Base-by-base conservation (phyloP, 2,113 vertebrate genomes). In the Phocoena sinus region DNA sequence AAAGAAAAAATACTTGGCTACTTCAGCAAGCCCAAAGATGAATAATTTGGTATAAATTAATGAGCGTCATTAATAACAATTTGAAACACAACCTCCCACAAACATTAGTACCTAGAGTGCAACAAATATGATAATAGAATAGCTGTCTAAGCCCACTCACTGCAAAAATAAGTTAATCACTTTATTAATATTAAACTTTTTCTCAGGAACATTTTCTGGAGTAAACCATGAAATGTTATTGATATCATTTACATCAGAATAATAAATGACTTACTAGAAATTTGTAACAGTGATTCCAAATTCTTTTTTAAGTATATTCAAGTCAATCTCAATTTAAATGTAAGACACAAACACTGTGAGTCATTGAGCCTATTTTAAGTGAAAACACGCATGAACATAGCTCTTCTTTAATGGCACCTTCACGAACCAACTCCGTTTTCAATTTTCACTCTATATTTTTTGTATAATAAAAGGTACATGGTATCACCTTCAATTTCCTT, bases 11-110 rank as follows among this genome's bases (percentile, higher is more conserved):
- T 73, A 86, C 47, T 80, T 92, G 62, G 86, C 79, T 82, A 91
- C 63, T 94, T 82, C 70, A 90, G 62, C 21, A 94, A 96, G 28
- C 77, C 41, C 79, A 70, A 94, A 90, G 86, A 95, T 95, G 83
- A 95, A 92, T 93, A 96, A 92, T 95, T 95, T 83, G 85, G 62
- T 50, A 96, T 97, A 95, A 97, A 97, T 97, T 96, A 98, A 97
- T 95, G 89, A 97, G 74, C 53, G 94, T 87, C 86, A 96, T 98
- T 95, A 98, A 97, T 98, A 97, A 97, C 58, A 88, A 98, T 97
- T 97, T 97, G 83, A 97, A 98, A 92, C 26, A 95, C 70, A 96
- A 76, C 9, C 74, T 92, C 79, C 44, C 93, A 93, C 76, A 96
- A 95, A 94, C 96, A 97, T 88, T 98, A 95, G 95, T 94, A 95